phyloP scores from a whole-genome alignment of 2,797 vertebrate species.

The Anabacerthia variegaticeps region DNA sequence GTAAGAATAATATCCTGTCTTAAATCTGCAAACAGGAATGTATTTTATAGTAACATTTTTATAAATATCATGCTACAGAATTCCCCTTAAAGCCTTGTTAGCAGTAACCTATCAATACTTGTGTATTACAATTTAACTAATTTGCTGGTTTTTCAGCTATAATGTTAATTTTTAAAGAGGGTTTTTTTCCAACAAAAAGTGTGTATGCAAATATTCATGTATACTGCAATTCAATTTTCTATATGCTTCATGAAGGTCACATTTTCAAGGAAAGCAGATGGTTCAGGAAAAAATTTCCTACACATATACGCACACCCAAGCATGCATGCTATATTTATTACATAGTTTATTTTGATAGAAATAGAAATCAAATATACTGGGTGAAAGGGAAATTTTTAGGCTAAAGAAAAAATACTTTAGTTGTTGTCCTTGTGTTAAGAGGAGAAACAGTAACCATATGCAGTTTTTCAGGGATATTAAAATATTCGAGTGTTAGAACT shows the following conservation, averaged over 20 bases:
- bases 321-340: background rate
- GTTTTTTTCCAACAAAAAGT: background rate
- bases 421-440: background rate
- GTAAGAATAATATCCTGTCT: constrained; percentile 34
- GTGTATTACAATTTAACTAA: background rate
- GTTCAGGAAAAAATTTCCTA: background rate
- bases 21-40: background rate
- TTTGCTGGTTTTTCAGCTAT: background rate
- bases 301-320: background rate
- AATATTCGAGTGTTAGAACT: background rate
- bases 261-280: background rate
- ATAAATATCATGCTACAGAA: background rate
- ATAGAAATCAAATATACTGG: background rate
- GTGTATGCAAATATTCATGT: background rate
- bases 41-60: constrained; percentile 36
- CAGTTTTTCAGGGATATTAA: background rate
- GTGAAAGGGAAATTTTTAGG: background rate
- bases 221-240: background rate
- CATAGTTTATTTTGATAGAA: background rate
- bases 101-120: background rate
- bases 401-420: background rate
- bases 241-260: background rate
- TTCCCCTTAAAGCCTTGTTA: background rate
- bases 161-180: background rate
- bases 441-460: background rate